Base-by-base conservation (phyloP, 2,797 vertebrate species). In the Spatula clypeata region DNA sequence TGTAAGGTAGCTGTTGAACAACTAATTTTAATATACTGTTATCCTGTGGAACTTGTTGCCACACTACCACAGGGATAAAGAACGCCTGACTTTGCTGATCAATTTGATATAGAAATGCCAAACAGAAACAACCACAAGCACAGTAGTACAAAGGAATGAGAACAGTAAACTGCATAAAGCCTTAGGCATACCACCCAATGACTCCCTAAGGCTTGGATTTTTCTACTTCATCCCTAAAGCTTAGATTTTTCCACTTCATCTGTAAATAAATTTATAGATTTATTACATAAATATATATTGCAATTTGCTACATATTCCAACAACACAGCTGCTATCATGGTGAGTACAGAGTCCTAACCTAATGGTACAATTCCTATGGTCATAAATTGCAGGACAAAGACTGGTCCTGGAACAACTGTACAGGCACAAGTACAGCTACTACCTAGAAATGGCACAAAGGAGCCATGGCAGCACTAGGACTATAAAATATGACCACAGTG, bases 401-500 rank as follows among this genome's bases (percentile, higher is more conserved):
- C 0, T 14, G 21, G 34, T 31, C 76, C 77, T 47, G 24, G 40
- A 31, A 32, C 60, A 70, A 34, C 6, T 2, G 40, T 4, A 17
- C 3, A 21, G 66, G 0, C 24, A 6, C 0, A 13, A 51, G 49
- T 65, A 12, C 1, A 29, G 64, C 29, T 0, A 20, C 5, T 4
- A 17, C 51, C 21, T 44, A 24, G 31, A 19, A 64, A 13, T 0
- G 18, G 40, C 17, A 11, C 79, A 40, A 29, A 72, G 65, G 40
- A 80, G 29, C 15, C 65, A 44, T 5, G 12, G 79, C 70, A 86
- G 73, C 36, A 24, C 18, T 20, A 79, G 85, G 69, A 72, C 17
- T 79, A 47, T 42, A n/a, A 71, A 90, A 42, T 6, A 29, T 42
- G 88, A 21, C 45, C 72, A 4, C 27, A 79, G 1, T 31, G 80